Base-by-base conservation (phyloP, 2,888 invertebrate genomes). In the Drosophila paranaensis region DNA sequence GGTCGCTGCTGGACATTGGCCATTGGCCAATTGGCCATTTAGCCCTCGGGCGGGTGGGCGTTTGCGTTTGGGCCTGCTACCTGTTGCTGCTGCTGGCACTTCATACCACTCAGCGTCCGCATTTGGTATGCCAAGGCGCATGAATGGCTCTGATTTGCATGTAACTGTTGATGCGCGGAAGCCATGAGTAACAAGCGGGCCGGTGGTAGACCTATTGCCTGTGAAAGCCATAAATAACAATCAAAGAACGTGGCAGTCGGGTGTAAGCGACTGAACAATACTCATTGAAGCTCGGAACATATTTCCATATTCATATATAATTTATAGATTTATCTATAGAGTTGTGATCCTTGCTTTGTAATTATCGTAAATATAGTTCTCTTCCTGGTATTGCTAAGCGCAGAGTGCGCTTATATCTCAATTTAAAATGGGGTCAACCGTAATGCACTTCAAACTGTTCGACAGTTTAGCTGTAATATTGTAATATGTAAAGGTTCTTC, bases 71-170 rank as follows among this genome's bases (percentile, higher is more conserved):
- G 70, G 55, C 57, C 63, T 61, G 76, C 75, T 68, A 70, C 68
- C 67, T 51, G 39, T 57, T 55, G 61, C 40, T 20, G 20, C 20
- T 40, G 25, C 13, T 45, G 25, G 20, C 67, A 42, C 60, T 67
- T 45, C 35, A 53, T 61, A 63, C 51, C 72, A 45, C 60, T 58
- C 57, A 62, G 35, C 48, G 71, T 33, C 42, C 57, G 55, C 43
- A 46, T 51, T 60, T 39, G 70, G 50, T 46, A 50, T 46, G 48
- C 60, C 35, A 48, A 57, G 20, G 43, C n/a, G 5, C 43, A 33
- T 60, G 35, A 46, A 48, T 64, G 75, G 35, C 54, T 63, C 69
- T 65, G 43, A 82, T 82, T 82, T 85, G 82, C 88, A 88, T 85
- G 69, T 71, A 79, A 75, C 39, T 79, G 62, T 65, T 46, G 69